Conservation (phyloP, 2,113 vertebrate species). For the Myrmophylax atrothorax region DNA sequence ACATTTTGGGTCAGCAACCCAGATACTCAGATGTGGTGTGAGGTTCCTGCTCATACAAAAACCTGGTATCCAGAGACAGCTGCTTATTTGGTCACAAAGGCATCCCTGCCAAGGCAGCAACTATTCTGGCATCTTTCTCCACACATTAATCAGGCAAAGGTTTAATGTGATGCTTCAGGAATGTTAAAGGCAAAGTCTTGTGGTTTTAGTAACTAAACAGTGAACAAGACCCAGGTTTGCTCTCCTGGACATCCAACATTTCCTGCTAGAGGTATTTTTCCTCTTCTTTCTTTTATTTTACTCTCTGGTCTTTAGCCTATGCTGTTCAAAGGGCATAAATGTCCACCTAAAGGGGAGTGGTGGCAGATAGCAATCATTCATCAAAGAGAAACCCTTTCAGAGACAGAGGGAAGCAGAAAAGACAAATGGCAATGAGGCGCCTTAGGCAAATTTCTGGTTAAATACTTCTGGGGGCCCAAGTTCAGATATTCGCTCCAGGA, state of each 20-base stretch:
- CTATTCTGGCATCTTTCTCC: not conserved
- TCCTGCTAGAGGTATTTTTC: not conserved
- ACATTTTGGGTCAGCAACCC: not conserved
- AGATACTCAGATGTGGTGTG: not conserved
- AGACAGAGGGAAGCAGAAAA: not conserved
- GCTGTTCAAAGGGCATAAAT: not conserved
- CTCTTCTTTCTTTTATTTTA: not conserved
- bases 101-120: not conserved
- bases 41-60: not conserved
- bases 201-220: not conserved
- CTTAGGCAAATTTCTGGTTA: constrained; percentile 32
- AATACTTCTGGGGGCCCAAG: not conserved
- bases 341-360: not conserved
- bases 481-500: not conserved
- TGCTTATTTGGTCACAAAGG: not conserved
- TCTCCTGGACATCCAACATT: not conserved
- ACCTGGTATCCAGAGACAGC: not conserved
- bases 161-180: not conserved
- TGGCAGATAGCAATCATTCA: not conserved
- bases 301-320: not conserved
- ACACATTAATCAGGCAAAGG: not conserved
- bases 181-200: not conserved
- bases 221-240: not conserved
- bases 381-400: not conserved
- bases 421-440: not conserved